Conservation (phyloP, 2,888 invertebrate species). For the Zhengitettix transpicula region DNA sequence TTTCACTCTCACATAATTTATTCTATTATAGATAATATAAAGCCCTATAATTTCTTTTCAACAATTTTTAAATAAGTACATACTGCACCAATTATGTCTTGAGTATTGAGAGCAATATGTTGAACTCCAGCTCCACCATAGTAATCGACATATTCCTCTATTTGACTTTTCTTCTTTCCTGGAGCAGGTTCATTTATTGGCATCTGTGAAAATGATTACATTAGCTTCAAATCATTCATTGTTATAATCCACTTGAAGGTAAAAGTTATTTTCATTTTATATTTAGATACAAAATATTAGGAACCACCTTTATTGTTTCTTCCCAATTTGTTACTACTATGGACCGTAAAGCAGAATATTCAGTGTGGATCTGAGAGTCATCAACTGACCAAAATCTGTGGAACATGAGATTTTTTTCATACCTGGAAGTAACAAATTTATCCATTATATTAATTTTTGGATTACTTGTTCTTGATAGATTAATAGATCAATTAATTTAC, state of each 20-base stretch:
- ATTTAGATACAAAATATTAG: too few species aligned
- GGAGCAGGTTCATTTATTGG: conserved; percentile 95
- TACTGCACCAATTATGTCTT: conserved; percentile 77
- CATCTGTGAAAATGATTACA: conserved; percentile 34
- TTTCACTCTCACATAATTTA: too few species aligned
- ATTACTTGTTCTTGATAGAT: background rate
- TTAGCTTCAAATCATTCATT: background rate
- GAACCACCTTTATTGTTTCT: conserved; percentile 68
- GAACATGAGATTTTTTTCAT: conserved; percentile 53
- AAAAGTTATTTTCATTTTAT: background rate
- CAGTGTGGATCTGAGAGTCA: conserved; percentile 86
- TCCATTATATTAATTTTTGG: background rate
- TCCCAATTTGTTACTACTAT: conserved; percentile 96
- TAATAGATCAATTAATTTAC: conserved; percentile 27
- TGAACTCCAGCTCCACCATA: conserved; percentile 97
- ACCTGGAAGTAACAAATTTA: conserved; percentile 29
- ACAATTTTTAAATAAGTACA: conserved; percentile 19
- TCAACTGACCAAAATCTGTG: conserved; percentile 97
- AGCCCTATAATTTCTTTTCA: too few species aligned
- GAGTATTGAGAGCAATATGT: conserved; percentile 92
- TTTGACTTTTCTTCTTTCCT: conserved; percentile 91
- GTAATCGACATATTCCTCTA: conserved; percentile 96
- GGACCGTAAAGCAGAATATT: conserved; percentile 91
- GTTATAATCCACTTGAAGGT: background rate
- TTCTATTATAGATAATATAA: too few species aligned